These are phyloP conservation scores for Trichopoda pennipes DNA, from an alignment of 2,888 invertebrate genomes.

Conservation along the genomic window DNA sequence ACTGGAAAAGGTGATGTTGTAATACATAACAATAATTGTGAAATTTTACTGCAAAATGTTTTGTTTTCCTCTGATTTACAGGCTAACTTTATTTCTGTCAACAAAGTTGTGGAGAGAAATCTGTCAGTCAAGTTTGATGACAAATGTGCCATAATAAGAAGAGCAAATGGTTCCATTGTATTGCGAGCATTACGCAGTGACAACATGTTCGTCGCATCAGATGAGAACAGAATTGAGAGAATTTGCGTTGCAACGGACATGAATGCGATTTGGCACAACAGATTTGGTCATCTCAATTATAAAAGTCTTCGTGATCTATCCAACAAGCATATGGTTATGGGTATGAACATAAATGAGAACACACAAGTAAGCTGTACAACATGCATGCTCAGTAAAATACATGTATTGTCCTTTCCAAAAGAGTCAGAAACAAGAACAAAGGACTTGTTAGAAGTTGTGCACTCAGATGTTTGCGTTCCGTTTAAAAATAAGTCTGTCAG, in stretches of 20 bases:
- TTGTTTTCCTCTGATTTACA: constrained; percentile 51
- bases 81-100: constrained; percentile 60
- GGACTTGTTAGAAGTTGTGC: constrained; percentile 37
- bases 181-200: constrained; percentile 16
- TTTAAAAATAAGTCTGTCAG: constrained; percentile 39
- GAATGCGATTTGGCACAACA: background rate
- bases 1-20: constrained; percentile 60
- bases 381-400: constrained; percentile 38
- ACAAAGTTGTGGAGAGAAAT: constrained; percentile 60
- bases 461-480: constrained; percentile 57
- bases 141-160: constrained; percentile 34
- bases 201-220: too few relatives aligned
- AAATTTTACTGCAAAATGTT: constrained; percentile 59
- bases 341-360: background rate
- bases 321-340: constrained; percentile 36
- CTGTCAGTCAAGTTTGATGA: constrained; percentile 49
- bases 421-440: background rate
- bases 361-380: constrained; percentile 13
- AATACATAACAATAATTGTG: constrained; percentile 52
- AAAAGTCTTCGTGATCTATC: constrained; percentile 17
- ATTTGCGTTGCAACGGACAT: constrained; percentile 11
- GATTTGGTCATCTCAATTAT: constrained; percentile 46
- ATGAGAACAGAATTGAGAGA: background rate
- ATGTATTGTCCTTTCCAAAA: constrained; percentile 19
- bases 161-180: constrained; percentile 29